Conservation (phyloP, 2,797 vertebrate genomes). For the Sarcoramphus papa region DNA sequence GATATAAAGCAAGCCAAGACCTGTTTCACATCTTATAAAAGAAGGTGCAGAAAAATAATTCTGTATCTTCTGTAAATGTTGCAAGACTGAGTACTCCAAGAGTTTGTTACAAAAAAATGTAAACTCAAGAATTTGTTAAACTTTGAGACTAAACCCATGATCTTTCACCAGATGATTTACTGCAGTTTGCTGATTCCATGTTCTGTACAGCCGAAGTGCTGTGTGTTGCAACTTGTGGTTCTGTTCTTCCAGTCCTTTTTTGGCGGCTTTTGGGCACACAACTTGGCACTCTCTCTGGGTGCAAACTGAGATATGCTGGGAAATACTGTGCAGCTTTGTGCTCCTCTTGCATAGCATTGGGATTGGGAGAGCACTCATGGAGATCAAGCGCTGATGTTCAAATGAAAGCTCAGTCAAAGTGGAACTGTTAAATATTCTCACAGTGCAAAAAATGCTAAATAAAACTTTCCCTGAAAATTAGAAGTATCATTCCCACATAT, state of each 20-base stretch:
- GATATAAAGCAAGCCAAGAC: background rate
- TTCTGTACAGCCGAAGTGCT: background rate
- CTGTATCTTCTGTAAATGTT: background rate
- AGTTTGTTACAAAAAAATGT: background rate
- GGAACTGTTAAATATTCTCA: background rate
- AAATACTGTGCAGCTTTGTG: background rate
- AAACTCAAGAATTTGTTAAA: background rate
- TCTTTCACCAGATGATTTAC: background rate
- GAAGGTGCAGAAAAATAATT: background rate
- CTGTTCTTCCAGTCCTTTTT: background rate
- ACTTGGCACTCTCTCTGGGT: background rate
- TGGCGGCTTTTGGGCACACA: background rate
- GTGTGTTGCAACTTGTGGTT: background rate
- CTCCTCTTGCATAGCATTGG: background rate
- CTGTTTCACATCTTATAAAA: background rate
- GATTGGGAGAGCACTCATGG: rapidly evolving
- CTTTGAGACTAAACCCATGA: background rate
- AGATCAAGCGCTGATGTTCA: background rate
- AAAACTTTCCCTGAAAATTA: background rate
- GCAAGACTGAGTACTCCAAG: background rate
- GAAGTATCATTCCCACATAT: background rate
- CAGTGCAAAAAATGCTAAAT: background rate
- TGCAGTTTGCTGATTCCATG: background rate
- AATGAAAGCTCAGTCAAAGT: background rate
- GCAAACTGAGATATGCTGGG: background rate